phyloP scores from a whole-genome alignment of 2,888 invertebrate species.

The Malthinus flaveolus region DNA sequence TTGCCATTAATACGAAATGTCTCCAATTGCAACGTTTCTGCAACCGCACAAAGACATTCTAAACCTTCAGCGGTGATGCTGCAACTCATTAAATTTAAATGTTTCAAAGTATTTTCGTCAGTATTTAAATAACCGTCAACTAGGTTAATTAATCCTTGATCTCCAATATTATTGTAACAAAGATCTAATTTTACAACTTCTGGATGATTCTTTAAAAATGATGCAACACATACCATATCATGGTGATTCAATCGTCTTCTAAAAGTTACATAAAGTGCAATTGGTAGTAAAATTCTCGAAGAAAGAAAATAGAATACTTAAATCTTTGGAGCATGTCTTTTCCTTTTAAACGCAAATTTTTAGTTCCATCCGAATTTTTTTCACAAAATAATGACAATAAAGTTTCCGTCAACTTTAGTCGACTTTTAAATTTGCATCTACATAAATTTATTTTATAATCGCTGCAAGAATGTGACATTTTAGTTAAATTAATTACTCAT shows the following conservation, averaged over 20 bases:
- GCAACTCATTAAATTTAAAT: slow-evolving; percentile 63
- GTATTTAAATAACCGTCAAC: slow-evolving; percentile 55
- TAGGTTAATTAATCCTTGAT: slow-evolving; percentile 56
- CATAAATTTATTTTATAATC: no score
- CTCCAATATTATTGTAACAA: slow-evolving; percentile 61
- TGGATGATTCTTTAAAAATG: slow-evolving; percentile 55
- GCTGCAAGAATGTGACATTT: no score
- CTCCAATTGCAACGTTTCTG: slow-evolving; percentile 53
- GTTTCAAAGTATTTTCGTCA: slow-evolving; percentile 55
- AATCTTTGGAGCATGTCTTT: slow-evolving; percentile 56
- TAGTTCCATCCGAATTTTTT: slow-evolving; percentile 60
- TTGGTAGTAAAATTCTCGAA: background rate
- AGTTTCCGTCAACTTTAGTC: slow-evolving; percentile 37
- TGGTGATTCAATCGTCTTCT: slow-evolving; percentile 55
- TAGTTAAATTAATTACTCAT: no score
- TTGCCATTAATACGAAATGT: slow-evolving; percentile 63
- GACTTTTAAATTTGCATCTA: slow-evolving; percentile 4
- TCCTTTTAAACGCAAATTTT: slow-evolving; percentile 58
- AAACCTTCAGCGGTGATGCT: slow-evolving; percentile 57
- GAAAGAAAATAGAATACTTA: slow-evolving; percentile 40
- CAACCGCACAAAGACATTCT: slow-evolving; percentile 36
- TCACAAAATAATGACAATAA: slow-evolving; percentile 52
- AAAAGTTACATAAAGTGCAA: slow-evolving; percentile 24
- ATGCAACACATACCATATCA: slow-evolving; percentile 58
- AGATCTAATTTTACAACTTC: slow-evolving; percentile 59